A percentile compares a stretch with the other conserved stretches of the same genome.
Conservation (phyloP, 1,140 invertebrate species). For the Leptoteleia sp. region DNA sequence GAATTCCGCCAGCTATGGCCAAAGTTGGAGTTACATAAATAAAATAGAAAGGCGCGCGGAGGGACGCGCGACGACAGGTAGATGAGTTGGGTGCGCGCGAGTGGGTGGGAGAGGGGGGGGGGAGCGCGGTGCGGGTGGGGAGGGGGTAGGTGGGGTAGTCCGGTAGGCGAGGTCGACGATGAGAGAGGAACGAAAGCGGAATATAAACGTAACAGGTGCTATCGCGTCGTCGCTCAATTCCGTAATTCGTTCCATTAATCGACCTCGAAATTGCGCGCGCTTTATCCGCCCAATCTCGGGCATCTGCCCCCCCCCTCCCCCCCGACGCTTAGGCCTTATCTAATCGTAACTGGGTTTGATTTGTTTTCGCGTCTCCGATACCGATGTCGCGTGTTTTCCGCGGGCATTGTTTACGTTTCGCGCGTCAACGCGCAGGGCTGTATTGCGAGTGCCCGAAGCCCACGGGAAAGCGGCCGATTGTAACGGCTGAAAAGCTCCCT, state of each 20-base stretch:
- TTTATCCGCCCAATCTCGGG: too few species aligned
- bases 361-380: too few species aligned
- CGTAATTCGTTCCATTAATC: conserved; percentile 47
- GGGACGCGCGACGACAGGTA: conserved; percentile 33
- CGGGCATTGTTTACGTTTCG: too few species aligned
- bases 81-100: conserved; percentile 25
- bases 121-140: too few species aligned
- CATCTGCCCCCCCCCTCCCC: too few species aligned
- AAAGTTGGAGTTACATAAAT: conserved; percentile 54
- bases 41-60: conserved; percentile 50
- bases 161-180: conserved; percentile 43
- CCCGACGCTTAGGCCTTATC: too few species aligned
- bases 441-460: too few species aligned
- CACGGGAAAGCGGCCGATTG: too few species aligned
- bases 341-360: too few species aligned
- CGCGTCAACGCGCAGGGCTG: too few species aligned
- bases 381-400: too few species aligned
- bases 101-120: not conserved
- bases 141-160: conserved; percentile 7
- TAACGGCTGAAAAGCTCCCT: too few species aligned
- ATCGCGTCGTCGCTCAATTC: conserved; percentile 41
- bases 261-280: conserved; percentile 24
- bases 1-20: conserved; percentile 3
- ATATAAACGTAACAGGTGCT: conserved; percentile 59
- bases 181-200: conserved; percentile 42